These are phyloP conservation scores for Willisornis vidua DNA, from an alignment of 2,113 vertebrate species.

Conservation along the genomic window DNA sequence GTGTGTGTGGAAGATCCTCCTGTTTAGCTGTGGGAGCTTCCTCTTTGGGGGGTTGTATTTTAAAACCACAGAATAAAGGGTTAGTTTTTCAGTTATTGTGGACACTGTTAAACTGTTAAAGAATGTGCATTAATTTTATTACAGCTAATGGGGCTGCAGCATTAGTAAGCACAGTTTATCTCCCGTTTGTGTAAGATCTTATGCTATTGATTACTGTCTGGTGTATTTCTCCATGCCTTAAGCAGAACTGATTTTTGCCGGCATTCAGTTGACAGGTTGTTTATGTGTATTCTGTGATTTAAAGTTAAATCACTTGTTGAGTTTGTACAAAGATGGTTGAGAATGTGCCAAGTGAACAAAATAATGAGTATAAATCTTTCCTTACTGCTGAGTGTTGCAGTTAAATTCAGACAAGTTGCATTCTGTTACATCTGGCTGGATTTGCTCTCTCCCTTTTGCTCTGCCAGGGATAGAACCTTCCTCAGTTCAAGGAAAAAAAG, in stretches of 20 bases:
- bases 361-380: background rate
- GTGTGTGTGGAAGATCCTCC: background rate
- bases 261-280: constrained; percentile 2
- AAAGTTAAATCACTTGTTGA: background rate
- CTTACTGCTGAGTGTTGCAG: background rate
- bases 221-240: background rate
- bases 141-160: background rate
- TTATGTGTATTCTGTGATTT: background rate
- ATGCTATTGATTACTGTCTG: background rate
- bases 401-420: background rate
- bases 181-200: background rate
- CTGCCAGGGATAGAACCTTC: background rate
- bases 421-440: background rate
- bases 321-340: background rate
- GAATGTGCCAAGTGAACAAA: constrained; percentile 2
- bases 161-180: background rate
- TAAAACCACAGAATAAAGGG: background rate
- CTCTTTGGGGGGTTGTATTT: background rate
- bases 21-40: background rate
- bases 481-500: background rate
- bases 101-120: background rate
- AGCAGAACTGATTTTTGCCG: background rate
- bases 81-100: background rate
- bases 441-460: background rate
- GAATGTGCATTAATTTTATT: background rate